Conservation (phyloP, 2,888 invertebrate species). For the Epinotia demarniana region DNA sequence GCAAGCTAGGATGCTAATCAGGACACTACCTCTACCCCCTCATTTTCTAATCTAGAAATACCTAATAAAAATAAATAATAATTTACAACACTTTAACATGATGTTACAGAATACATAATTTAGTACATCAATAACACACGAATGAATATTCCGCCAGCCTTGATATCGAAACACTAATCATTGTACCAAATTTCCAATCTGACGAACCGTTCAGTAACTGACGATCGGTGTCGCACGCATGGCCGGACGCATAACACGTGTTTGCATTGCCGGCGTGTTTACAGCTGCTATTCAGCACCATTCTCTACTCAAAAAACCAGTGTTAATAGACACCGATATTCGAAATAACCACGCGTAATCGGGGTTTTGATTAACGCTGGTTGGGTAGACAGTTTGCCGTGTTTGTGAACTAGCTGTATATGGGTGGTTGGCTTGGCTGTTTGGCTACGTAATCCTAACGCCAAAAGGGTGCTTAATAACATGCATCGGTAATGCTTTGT, state of each 20-base stretch:
- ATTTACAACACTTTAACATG: not conserved
- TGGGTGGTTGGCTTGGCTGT: conserved; percentile 1
- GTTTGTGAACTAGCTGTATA: not conserved
- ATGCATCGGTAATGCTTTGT: not conserved
- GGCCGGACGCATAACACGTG: conserved; percentile 3
- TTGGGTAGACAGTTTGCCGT: not conserved
- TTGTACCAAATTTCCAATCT: conserved; percentile 5
- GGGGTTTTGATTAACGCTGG: not conserved
- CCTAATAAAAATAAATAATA: not conserved
- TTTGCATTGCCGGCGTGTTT: conserved; percentile 6
- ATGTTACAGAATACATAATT: not conserved
- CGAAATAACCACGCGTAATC: no score
- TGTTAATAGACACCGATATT: not conserved
- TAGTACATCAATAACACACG: not conserved
- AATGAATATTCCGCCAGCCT: not conserved
- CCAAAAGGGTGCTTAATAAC: conserved; percentile 5
- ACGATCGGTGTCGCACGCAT: conserved; percentile 4
- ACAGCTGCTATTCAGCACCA: conserved; percentile 8
- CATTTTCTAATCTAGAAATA: no score
- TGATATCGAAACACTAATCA: conserved; percentile 1
- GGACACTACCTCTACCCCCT: no score
- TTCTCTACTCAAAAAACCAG: not conserved
- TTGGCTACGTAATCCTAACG: conserved; percentile 11
- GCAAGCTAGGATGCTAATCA: no score
- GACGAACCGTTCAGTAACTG: conserved; percentile 2